These are phyloP conservation scores for Cremastinae sp. DNA, from an alignment of 2,888 invertebrate genomes.

Conservation along the genomic window DNA sequence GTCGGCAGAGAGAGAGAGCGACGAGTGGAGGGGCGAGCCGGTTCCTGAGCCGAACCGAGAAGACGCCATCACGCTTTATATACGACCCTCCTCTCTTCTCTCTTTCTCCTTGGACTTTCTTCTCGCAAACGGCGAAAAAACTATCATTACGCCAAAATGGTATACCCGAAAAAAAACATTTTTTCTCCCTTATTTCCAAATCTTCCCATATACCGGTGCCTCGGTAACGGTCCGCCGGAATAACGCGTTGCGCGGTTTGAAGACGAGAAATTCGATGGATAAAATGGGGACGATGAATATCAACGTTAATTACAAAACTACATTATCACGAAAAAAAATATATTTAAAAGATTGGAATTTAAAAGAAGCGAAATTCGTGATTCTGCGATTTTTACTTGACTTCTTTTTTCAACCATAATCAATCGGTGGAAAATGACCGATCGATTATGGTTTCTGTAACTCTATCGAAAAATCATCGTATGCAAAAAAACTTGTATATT, in stretches of 20 bases:
- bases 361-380: too few relatives aligned
- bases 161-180: constrained; percentile 63
- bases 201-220: constrained; percentile 18
- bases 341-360: too few relatives aligned
- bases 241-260: constrained; percentile 21
- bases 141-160: constrained; percentile 74
- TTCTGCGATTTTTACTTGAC: too few relatives aligned
- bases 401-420: too few relatives aligned
- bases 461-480: neutral
- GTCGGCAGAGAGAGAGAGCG: constrained; percentile 34
- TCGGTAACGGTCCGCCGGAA: constrained; percentile 30
- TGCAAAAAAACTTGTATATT: neutral
- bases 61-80: constrained; percentile 76
- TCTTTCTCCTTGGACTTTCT: constrained; percentile 24
- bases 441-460: too few relatives aligned
- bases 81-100: constrained; percentile 46
- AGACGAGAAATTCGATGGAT: neutral
- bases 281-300: constrained; percentile 30
- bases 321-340: too few relatives aligned
- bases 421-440: too few relatives aligned
- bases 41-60: constrained; percentile 69
- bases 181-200: constrained; percentile 56
- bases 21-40: constrained; percentile 77
- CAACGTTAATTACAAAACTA: constrained; percentile 13
- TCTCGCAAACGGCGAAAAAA: constrained; percentile 67